These are phyloP conservation scores for Panagrolaimus sp. DNA, from an alignment of 1,140 invertebrate genomes.

Conservation along the genomic window DNA sequence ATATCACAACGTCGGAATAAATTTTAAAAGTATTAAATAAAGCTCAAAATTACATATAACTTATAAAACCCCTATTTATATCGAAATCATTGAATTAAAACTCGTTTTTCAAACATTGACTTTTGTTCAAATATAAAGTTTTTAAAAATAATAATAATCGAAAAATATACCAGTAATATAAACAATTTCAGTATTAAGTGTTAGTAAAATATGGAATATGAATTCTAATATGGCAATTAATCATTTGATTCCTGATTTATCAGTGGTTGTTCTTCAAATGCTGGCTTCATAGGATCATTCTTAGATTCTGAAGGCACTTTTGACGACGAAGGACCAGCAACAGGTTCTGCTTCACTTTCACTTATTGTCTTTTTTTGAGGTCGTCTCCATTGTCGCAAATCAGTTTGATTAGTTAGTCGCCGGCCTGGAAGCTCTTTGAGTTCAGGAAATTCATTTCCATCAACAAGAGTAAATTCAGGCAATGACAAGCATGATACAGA, in stretches of 20 bases:
- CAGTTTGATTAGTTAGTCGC: not conserved
- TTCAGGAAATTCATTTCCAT: not conserved
- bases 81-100: too few relatives aligned
- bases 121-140: not conserved
- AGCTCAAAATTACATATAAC: too few relatives aligned
- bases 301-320: not conserved
- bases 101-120: too few relatives aligned
- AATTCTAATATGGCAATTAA: too few relatives aligned
- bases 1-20: too few relatives aligned
- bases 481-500: not conserved
- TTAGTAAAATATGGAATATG: too few relatives aligned
- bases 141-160: not conserved
- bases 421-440: not conserved
- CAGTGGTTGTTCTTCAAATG: not conserved
- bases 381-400: not conserved
- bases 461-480: constrained; percentile 6
- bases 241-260: not conserved
- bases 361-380: not conserved
- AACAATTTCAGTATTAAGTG: not conserved
- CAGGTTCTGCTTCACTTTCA: not conserved
- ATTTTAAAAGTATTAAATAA: too few relatives aligned
- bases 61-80: too few relatives aligned
- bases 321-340: too few relatives aligned
- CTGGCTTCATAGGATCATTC: not conserved
- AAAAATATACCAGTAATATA: not conserved